phyloP scores from a whole-genome alignment of 2,797 vertebrate species.

The Brachymystax lenok region DNA sequence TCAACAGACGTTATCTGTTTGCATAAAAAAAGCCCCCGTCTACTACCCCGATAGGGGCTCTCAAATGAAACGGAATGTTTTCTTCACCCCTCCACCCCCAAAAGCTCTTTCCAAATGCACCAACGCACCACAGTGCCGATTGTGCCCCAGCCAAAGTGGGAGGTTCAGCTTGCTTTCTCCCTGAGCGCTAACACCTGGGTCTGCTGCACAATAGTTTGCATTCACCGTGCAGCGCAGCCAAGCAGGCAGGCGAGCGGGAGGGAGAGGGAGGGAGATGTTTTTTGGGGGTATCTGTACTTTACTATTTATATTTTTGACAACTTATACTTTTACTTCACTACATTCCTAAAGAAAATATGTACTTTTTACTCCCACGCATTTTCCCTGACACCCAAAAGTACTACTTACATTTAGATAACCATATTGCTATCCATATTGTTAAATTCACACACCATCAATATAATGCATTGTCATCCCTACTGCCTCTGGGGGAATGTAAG shows the following conservation, averaged over 20 bases:
- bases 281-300: no score
- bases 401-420: no score
- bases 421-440: no score
- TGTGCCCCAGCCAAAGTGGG: constrained; percentile 24
- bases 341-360: no score
- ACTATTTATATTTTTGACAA: no score
- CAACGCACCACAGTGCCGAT: constrained; percentile 27
- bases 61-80: constrained; percentile 23
- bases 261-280: no score
- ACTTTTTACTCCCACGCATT: no score
- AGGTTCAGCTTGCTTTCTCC: constrained; percentile 31
- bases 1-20: constrained; percentile 3
- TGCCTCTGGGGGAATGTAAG: no score
- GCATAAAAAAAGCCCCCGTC: constrained; percentile 4
- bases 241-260: constrained; percentile 1
- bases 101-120: constrained; percentile 34
- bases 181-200: constrained; percentile 19
- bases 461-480: no score
- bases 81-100: constrained; percentile 19
- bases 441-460: no score
- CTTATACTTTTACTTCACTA: no score
- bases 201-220: constrained; percentile 20
- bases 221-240: constrained; percentile 23
- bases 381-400: no score
- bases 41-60: neutral